Conservation (phyloP, 2,888 invertebrate species). For the Apotomis turbidana region DNA sequence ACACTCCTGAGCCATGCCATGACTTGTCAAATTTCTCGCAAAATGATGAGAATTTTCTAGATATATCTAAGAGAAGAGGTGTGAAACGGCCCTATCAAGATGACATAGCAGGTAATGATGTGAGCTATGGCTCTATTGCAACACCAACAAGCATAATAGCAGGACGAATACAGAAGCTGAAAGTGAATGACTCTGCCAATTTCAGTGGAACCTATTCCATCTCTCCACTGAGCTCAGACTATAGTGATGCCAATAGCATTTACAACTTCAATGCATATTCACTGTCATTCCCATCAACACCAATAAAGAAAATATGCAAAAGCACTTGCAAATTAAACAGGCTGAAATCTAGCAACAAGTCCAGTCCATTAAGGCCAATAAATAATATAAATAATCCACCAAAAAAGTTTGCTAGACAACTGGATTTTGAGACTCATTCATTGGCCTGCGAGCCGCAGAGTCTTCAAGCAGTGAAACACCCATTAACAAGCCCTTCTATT, state of each 20-base stretch:
- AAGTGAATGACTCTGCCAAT: slow-evolving; percentile 66
- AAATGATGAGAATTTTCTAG: slow-evolving; percentile 49
- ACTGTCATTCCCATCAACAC: slow-evolving; percentile 70
- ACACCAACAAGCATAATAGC: slow-evolving; percentile 76
- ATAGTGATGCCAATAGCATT: slow-evolving; percentile 44
- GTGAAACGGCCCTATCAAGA: slow-evolving; percentile 66
- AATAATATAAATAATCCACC: slow-evolving; percentile 53
- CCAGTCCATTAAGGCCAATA: slow-evolving; percentile 42
- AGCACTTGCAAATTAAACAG: slow-evolving; percentile 62
- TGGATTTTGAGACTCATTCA: slow-evolving; percentile 71
- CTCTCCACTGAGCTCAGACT: slow-evolving; percentile 42
- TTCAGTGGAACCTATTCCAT: slow-evolving; percentile 44
- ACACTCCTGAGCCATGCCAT: slow-evolving; percentile 55
- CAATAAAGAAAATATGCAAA: slow-evolving; percentile 66
- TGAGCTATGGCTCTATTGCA: slow-evolving; percentile 53
- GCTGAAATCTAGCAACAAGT: slow-evolving; percentile 32
- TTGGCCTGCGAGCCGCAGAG: slow-evolving; percentile 68
- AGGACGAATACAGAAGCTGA: slow-evolving; percentile 69
- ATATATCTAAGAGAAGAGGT: slow-evolving; percentile 65
- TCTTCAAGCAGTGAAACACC: slow-evolving; percentile 56
- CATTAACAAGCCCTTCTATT: slow-evolving; percentile 50
- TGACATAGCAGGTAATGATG: slow-evolving; percentile 54
- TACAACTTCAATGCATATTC: slow-evolving; percentile 52
- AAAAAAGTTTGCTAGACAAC: slow-evolving; percentile 65
- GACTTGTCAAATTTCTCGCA: slow-evolving; percentile 49